Evolutionary conservation across 2,113 vertebrate genomes (phyloP), one percentile per base, ranked within the genome.

Genomic region (Paedocypris sp.): DNA sequence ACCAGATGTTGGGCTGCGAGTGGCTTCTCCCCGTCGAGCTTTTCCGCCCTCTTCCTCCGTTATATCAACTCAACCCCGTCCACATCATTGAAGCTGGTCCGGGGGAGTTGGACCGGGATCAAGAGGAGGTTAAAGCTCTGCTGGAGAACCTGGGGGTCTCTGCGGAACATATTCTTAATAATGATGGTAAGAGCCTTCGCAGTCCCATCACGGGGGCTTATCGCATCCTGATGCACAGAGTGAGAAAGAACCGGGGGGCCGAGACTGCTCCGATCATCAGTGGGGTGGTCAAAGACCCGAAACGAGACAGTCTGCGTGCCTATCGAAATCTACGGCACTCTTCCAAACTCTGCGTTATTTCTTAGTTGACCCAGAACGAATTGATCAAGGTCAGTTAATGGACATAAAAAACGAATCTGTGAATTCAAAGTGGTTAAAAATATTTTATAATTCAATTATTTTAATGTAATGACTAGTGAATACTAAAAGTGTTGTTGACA

Each of bases 341-440:
- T 15, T 98, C 93, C 46, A 96, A 91, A 76, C 72, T 98, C 6
- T 98, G 93, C 42, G 85, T 86, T 4, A 82, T 97, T 75, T 88
- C 92, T 70, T 97, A 79, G 85, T 46, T 46, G 12, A 25, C 25
- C 13, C 19, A 46, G 19, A n/a, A n/a, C n/a, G n/a, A n/a, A n/a
- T n/a, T n/a, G 25, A 25, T 45, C 5, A 48, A 16, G 11, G 46
- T 49, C 46, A 49, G 0, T 26, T n/a, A n/a, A n/a, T n/a, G n/a
- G n/a, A n/a, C n/a, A n/a, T n/a, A n/a, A n/a, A n/a, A n/a, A n/a
- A n/a, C n/a, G n/a, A n/a, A n/a, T n/a, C n/a, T n/a, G n/a, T n/a
- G n/a, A n/a, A n/a, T n/a, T n/a, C n/a, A n/a, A n/a, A n/a, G n/a
- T n/a, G n/a, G n/a, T n/a, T n/a, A n/a, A n/a, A n/a, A n/a, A n/a